Evolutionary conservation across 2,797 vertebrate species (phyloP).

Genomic region (Schizopygopsis malacanthus): DNA sequence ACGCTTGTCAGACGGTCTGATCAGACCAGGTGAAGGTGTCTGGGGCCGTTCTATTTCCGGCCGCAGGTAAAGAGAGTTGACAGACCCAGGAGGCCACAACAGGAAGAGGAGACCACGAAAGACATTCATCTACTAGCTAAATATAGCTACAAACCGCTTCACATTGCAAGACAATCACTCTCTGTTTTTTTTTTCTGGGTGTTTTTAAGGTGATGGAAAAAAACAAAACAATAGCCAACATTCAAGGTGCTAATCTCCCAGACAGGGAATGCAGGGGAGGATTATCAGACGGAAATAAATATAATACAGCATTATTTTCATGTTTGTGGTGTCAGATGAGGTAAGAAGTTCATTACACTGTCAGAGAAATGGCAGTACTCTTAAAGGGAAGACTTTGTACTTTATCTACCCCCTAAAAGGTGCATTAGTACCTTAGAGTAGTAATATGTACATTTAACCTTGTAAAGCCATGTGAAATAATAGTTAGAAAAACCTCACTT

Average conservation of each 20-base stretch:
- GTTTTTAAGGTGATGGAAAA: conserved; percentile 13
- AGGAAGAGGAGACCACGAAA: conserved; percentile 20
- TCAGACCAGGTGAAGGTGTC: conserved; percentile 38
- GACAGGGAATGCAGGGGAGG: neutral
- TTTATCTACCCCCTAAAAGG: neutral
- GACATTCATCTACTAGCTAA: conserved; percentile 41
- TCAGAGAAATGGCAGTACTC: neutral
- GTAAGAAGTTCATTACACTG: neutral
- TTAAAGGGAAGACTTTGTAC: neutral
- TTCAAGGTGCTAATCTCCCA: conserved; percentile 28
- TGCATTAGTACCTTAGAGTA: neutral
- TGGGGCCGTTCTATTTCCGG: conserved; percentile 32
- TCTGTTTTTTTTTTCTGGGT: neutral
- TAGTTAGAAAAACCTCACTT: neutral
- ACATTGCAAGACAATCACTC: conserved; percentile 3
- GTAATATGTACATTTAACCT: neutral
- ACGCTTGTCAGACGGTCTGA: conserved; percentile 25
- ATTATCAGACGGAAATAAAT: conserved; percentile 7
- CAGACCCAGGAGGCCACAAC: conserved; percentile 24
- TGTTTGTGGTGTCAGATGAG: conserved; percentile 30
- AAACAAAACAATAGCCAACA: conserved; percentile 5
- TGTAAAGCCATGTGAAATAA: neutral
- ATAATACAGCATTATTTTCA: neutral
- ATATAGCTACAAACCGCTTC: conserved; percentile 48
- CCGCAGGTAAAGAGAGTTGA: conserved; percentile 29